Conservation (phyloP, 2,113 vertebrate genomes). For the Hydrochoerus hydrochaeris region DNA sequence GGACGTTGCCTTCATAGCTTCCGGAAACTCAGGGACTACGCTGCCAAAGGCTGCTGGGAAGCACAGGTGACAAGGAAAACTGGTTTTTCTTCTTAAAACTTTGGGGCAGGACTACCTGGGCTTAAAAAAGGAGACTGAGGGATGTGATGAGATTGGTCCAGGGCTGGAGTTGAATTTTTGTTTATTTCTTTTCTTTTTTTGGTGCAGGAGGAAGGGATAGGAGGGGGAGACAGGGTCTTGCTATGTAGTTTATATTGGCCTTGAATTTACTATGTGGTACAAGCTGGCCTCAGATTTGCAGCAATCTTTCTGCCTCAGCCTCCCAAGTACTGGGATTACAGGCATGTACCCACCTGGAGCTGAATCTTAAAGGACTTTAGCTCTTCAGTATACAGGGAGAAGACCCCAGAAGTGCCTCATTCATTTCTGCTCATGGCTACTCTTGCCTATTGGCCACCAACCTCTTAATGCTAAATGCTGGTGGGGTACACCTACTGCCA, state of each 20-base stretch:
- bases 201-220: too few species aligned
- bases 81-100: fast-evolving
- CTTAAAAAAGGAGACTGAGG: not conserved
- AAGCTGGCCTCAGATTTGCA: not conserved
- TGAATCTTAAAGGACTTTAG: not conserved
- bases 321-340: not conserved
- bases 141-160: not conserved
- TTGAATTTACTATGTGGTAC: not conserved
- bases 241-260: not conserved
- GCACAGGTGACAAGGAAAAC: slow-evolving; percentile 90
- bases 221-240: not conserved
- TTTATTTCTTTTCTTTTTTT: too few species aligned
- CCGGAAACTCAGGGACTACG: slow-evolving; percentile 95
- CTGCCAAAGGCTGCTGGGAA: slow-evolving; percentile 97
- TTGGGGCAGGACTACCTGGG: not conserved
- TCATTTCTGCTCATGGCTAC: not conserved
- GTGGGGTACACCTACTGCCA: not conserved
- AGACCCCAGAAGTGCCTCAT: not conserved
- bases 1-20: slow-evolving; percentile 96
- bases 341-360: not conserved
- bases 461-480: not conserved
- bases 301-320: not conserved
- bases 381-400: not conserved
- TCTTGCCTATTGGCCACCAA: not conserved
- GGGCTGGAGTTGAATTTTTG: fast-evolving